Base-by-base conservation (phyloP, 2,888 invertebrate genomes). In the Vannuccia rotundouncinata region DNA sequence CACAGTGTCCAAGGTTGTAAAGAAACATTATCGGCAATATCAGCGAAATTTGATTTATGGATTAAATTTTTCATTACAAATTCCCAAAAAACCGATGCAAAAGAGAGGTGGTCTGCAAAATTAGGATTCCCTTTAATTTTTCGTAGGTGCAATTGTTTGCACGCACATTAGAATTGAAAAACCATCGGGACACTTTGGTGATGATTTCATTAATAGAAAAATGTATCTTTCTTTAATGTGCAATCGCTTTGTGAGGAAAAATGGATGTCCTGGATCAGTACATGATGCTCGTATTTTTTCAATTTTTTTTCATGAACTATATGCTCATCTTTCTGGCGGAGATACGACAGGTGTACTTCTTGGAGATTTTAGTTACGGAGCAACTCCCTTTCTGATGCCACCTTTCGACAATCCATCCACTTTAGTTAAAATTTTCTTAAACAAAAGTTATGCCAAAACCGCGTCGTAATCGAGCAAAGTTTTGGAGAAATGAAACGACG, bases 141-240 rank as follows among this genome's bases (percentile, higher is more conserved):
- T 5, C 25, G 10, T 22, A 13, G 2, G 66, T 5, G 5, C 5
- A 13, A 66, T 66, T 66, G 66, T 22, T 66, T 66, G 66, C 25
- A 66, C 66, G 66, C 66, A 66, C 66, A 66, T 66, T 66, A 66
- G 22, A 66, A 66, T 66, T 66, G 66, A 66, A 5, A 66, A 66
- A 66, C 66, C 5, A 66, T 66, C 66, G 22, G 66, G 66, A 66
- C 66, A 66, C 13, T 66, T 66, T 66, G 66, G 10, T 66, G 66
- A 66, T 66, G 66, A 66, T 22, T 66, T 66, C 25, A 66, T 66
- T 66, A 66, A 66, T 22, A 13, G 25, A 66, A 66, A 66, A 66
- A 5, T 13, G 2, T 66, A 66, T 66, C 66, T 66, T 66, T 2
- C 22, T 66, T 66, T 66, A 66, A 66, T 27, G 22, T 66, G 5